A percentile compares a stretch with the other conserved stretches of the same genome.
These are phyloP conservation scores for Epinephelus lanceolatus DNA, from an alignment of 2,113 vertebrate species.

Conservation along the genomic window DNA sequence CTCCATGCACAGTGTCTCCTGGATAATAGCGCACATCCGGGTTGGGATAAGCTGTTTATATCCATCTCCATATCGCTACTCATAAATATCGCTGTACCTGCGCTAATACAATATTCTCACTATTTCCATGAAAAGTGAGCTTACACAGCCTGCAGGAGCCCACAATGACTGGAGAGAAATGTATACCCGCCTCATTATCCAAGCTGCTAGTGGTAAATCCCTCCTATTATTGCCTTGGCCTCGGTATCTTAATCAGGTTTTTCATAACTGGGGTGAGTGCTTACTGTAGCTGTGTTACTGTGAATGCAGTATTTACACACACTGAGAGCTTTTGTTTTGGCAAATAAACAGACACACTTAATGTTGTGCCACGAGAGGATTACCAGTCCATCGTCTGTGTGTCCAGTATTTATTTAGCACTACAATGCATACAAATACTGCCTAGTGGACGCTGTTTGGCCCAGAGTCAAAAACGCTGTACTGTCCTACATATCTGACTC, in stretches of 20 bases:
- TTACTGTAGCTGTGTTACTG: slow-evolving; percentile 48
- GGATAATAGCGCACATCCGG: slow-evolving; percentile 46
- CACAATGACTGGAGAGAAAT: slow-evolving; percentile 56
- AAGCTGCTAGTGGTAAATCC: slow-evolving; percentile 65
- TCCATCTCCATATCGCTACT: slow-evolving; percentile 45
- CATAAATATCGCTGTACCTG: slow-evolving; percentile 61
- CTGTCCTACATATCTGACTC: slow-evolving; percentile 24
- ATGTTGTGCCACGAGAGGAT: slow-evolving; percentile 58
- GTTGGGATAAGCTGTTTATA: slow-evolving; percentile 69
- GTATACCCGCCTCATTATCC: slow-evolving; percentile 65
- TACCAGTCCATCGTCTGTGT: slow-evolving; percentile 33
- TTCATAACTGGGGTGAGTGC: slow-evolving; percentile 57
- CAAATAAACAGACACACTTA: slow-evolving; percentile 66
- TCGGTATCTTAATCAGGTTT: slow-evolving; percentile 68
- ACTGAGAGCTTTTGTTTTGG: slow-evolving; percentile 55
- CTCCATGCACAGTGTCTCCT: slow-evolving; percentile 23
- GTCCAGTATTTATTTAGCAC: slow-evolving; percentile 45
- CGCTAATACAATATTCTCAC: slow-evolving; percentile 55
- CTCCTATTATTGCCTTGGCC: slow-evolving; percentile 61
- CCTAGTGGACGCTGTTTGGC: background rate
- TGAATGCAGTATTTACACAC: slow-evolving; percentile 59
- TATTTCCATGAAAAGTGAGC: slow-evolving; percentile 66
- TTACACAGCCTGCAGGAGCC: slow-evolving; percentile 54
- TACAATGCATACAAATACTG: slow-evolving; percentile 6
- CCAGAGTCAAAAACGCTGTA: background rate